A percentile compares a stretch with the other conserved stretches of the same genome.
phyloP scores from a whole-genome alignment of 2,113 vertebrate species.

The Eurystomus gularis region DNA sequence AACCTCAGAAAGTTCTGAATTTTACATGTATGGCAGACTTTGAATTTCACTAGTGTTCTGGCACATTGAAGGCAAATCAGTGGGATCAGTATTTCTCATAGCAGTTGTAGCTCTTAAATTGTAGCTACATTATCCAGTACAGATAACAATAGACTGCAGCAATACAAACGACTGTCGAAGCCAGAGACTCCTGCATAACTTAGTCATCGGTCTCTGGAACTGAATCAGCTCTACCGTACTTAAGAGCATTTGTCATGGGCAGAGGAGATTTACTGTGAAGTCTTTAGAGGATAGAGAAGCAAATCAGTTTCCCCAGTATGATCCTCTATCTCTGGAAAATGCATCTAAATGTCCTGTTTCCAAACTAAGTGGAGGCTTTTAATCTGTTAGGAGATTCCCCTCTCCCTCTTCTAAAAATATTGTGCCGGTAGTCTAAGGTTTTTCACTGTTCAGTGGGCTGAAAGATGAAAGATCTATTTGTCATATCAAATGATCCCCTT shows the following conservation, averaged over 20 bases:
- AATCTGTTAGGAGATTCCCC: background rate
- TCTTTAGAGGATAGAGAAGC: background rate
- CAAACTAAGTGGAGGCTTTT: background rate
- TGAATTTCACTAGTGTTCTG: background rate
- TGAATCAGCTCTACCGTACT: background rate
- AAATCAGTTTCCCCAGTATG: background rate
- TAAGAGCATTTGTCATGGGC: background rate
- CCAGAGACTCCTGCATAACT: background rate
- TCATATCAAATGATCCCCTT: background rate
- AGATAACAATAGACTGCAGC: background rate
- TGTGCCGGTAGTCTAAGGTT: background rate
- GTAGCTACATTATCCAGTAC: background rate
- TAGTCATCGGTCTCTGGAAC: background rate
- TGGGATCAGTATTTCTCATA: background rate
- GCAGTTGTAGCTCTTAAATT: background rate
- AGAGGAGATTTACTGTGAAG: background rate
- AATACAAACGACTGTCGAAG: background rate
- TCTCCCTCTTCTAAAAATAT: background rate
- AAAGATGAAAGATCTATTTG: background rate
- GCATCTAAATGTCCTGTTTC: background rate
- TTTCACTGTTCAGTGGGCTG: background rate
- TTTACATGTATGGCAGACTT: background rate
- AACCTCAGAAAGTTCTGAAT: background rate
- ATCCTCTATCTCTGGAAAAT: background rate
- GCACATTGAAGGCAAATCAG: background rate